A percentile compares a stretch with the other conserved stretches of the same genome.
phyloP scores from a whole-genome alignment of 2,888 invertebrate genomes.

The Drosophila ezoana region DNA sequence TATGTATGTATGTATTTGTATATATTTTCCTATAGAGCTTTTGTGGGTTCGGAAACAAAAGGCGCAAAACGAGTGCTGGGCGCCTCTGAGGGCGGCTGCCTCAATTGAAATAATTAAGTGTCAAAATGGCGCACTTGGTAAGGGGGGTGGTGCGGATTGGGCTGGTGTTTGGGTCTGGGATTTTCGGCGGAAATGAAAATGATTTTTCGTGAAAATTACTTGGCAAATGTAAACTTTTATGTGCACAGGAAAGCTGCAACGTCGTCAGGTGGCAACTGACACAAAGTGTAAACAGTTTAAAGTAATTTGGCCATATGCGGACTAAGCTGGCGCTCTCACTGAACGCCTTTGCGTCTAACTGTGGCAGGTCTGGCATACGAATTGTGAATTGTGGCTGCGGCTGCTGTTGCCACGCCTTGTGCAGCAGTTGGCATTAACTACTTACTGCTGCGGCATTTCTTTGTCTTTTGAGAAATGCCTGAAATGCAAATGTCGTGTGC shows the following conservation, averaged over 20 bases:
- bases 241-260: conserved; percentile 13
- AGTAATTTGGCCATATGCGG: conserved; percentile 51
- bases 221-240: conserved; percentile 52
- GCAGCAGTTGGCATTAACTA: conserved; percentile 27
- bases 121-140: conserved; percentile 61
- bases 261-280: conserved; percentile 36
- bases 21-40: conserved; percentile 17
- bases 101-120: conserved; percentile 76
- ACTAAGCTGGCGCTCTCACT: conserved; percentile 13
- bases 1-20: background rate
- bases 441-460: conserved; percentile 28
- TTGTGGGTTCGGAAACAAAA: conserved; percentile 29
- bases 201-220: conserved; percentile 66
- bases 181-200: conserved; percentile 55
- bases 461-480: conserved; percentile 40
- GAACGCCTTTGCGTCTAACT: background rate
- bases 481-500: conserved; percentile 20
- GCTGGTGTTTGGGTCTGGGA: conserved; percentile 11
- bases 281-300: conserved; percentile 65
- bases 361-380: background rate
- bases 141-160: background rate
- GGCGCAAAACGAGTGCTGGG: conserved; percentile 35
- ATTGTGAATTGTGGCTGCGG: conserved; percentile 11
- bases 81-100: conserved; percentile 38
- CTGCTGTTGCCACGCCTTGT: background rate